Percentiles rank a stretch among this genome's conserved stretches.
These are phyloP conservation scores for Neolamprologus variostigma DNA, from an alignment of 2,113 vertebrate genomes.

Conservation along the genomic window DNA sequence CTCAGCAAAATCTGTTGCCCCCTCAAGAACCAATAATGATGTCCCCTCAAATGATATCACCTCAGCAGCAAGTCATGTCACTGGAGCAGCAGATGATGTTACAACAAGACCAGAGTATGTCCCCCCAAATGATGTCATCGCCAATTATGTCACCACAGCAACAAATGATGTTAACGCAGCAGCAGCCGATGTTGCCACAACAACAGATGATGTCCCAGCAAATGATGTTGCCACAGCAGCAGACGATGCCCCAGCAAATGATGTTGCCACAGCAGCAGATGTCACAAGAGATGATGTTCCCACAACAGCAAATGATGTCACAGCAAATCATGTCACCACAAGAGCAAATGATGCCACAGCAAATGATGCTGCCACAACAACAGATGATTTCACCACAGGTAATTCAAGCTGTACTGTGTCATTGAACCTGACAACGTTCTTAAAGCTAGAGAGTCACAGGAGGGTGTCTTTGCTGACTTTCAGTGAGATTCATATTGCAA, in stretches of 20 bases:
- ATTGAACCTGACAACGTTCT: background rate
- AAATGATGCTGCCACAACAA: slow-evolving; percentile 17
- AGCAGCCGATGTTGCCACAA: slow-evolving; percentile 19
- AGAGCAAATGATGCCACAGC: slow-evolving; percentile 15
- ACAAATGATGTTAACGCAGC: slow-evolving; percentile 4
- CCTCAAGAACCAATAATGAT: background rate
- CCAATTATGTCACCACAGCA: slow-evolving; percentile 7
- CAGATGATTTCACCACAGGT: slow-evolving; percentile 40
- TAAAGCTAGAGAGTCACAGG: background rate
- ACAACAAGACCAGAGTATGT: background rate
- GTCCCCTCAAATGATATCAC: slow-evolving; percentile 8
- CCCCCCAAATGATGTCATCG: slow-evolving; percentile 1
- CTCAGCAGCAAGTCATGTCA: slow-evolving; percentile 1
- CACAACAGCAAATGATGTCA: slow-evolving; percentile 5
- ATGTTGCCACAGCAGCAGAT: background rate
- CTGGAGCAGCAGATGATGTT: slow-evolving; percentile 6
- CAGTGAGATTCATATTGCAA: background rate
- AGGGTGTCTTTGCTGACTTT: background rate
- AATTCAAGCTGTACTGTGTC: background rate
- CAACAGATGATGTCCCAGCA: background rate
- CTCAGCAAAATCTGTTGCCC: background rate
- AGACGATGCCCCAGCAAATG: background rate
- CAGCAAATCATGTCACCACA: slow-evolving; percentile 3
- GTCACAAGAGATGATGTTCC: background rate
- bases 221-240: slow-evolving; percentile 2